Conservation (phyloP, 2,797 vertebrate species). For the Melanotaenia trifasciata region DNA sequence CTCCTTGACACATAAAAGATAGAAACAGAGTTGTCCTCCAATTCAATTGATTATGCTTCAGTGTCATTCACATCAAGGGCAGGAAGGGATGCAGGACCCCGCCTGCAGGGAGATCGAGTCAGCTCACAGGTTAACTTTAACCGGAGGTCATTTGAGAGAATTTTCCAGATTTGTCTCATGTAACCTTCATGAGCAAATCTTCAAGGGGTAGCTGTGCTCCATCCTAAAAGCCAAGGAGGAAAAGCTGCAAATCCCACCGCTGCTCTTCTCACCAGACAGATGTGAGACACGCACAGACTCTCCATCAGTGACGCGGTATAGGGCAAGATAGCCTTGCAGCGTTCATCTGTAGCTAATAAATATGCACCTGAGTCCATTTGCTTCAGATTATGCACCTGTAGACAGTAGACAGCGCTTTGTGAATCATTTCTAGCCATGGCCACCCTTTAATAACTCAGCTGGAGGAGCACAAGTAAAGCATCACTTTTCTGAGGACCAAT, state of each 20-base stretch:
- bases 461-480: slow-evolving; percentile 28
- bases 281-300: slow-evolving; percentile 10
- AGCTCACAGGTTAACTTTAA: slow-evolving; percentile 18
- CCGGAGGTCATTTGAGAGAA: neutral
- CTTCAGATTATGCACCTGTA: slow-evolving; percentile 51
- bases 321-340: slow-evolving; percentile 17
- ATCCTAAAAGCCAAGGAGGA: slow-evolving; percentile 15
- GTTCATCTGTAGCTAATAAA: slow-evolving; percentile 54
- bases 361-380: slow-evolving; percentile 31
- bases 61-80: slow-evolving; percentile 51
- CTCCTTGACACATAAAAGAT: slow-evolving; percentile 68
- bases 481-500: slow-evolving; percentile 21
- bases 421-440: slow-evolving; percentile 40
- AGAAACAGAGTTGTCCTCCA: slow-evolving; percentile 59
- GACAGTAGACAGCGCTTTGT: slow-evolving; percentile 36
- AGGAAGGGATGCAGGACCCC: slow-evolving; percentile 15
- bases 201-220: neutral
- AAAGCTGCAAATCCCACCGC: slow-evolving; percentile 17
- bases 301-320: slow-evolving; percentile 5
- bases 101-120: neutral
- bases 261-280: slow-evolving; percentile 22
- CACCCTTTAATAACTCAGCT: slow-evolving; percentile 15
- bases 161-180: neutral
- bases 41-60: slow-evolving; percentile 62
- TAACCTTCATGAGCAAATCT: slow-evolving; percentile 22